phyloP scores from a whole-genome alignment of 2,113 vertebrate genomes.

The Sinocyclocheilus maitianheensis region DNA sequence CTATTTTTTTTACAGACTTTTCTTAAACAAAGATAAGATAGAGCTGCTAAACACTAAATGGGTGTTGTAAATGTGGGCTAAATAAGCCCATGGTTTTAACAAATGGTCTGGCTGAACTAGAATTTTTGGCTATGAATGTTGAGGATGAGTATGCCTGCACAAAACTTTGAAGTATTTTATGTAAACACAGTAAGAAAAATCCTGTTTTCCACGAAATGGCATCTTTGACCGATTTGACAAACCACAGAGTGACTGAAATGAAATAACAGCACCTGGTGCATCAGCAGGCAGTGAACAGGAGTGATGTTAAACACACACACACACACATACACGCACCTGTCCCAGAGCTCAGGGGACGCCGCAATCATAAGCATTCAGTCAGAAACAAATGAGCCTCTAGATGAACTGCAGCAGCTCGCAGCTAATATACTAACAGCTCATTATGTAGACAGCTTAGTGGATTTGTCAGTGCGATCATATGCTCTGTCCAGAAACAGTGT shows the following conservation, averaged over 20 bases:
- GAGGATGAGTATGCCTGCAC: neutral
- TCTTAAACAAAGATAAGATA: neutral
- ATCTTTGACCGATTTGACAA: neutral
- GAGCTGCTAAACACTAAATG: neutral
- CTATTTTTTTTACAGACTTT: neutral
- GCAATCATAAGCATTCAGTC: neutral
- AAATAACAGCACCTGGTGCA: neutral
- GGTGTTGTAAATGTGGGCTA: neutral
- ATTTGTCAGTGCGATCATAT: neutral
- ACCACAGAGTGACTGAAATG: neutral
- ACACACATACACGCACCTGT: slow-evolving; percentile 33
- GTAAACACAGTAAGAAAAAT: neutral
- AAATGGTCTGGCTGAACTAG: neutral
- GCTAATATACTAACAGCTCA: neutral
- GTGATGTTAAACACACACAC: slow-evolving; percentile 27
- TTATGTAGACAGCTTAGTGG: neutral
- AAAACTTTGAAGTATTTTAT: neutral
- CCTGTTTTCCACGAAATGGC: neutral
- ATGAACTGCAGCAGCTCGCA: neutral
- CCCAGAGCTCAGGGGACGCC: neutral
- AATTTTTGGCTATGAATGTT: neutral
- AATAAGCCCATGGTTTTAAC: neutral
- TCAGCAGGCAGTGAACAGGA: neutral
- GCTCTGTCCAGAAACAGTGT: neutral
- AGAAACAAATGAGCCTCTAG: slow-evolving; percentile 7